Conservation (phyloP, 2,797 vertebrate species). For the Galagoides demidoff region DNA sequence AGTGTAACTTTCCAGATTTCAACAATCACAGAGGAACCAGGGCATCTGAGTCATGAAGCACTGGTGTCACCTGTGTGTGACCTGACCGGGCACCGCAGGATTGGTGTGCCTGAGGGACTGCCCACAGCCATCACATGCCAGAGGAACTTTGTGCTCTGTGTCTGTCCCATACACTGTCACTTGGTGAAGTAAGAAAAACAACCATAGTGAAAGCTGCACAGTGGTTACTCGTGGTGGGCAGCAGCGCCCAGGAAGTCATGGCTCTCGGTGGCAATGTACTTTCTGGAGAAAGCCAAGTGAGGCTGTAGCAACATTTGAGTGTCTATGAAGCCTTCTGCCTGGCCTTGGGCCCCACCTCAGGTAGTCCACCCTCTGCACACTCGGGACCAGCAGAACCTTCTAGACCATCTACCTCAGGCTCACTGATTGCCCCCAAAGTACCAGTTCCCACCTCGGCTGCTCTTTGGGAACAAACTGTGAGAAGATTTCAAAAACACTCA, state of each 20-base stretch:
- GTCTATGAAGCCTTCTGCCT: neutral
- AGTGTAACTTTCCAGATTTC: neutral
- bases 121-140: neutral
- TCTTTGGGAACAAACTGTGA: no score
- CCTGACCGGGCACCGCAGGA: rapidly evolving
- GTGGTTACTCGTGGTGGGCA: neutral
- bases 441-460: neutral
- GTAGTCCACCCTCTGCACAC: neutral
- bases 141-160: neutral
- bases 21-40: neutral
- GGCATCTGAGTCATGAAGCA: neutral
- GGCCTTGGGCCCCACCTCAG: no score
- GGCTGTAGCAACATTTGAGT: neutral
- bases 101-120: rapidly evolving
- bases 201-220: neutral
- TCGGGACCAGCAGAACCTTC: neutral
- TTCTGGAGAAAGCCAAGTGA: slow-evolving; percentile 40
- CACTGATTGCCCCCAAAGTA: neutral
- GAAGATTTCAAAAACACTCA: neutral
- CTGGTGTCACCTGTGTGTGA: neutral
- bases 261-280: neutral
- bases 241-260: rapidly evolving
- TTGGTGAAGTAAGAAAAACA: neutral
- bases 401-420: neutral
- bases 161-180: rapidly evolving